Evolutionary conservation across 2,888 invertebrate genomes (phyloP).

Genomic region (Acanthopleura granulata): DNA sequence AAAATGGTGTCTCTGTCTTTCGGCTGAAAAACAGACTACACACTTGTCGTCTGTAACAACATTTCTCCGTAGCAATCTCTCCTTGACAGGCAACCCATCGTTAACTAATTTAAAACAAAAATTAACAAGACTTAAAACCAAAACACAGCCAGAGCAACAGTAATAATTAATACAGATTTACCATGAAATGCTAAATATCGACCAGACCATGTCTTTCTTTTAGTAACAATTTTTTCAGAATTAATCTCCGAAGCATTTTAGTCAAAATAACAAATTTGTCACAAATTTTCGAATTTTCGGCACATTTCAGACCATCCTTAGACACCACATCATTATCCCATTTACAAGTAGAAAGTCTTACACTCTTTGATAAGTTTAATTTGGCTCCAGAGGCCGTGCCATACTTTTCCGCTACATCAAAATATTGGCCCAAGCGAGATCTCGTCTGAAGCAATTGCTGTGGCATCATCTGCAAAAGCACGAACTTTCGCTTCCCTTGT

Average conservation of each 20-base stretch:
- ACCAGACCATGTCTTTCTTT: not conserved
- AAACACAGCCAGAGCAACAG: not conserved
- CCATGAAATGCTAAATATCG: not conserved
- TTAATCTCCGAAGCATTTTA: not conserved
- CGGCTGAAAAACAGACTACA: not conserved
- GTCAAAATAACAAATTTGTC: not conserved
- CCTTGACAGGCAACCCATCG: not conserved
- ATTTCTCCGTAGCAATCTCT: not conserved
- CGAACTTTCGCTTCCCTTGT: conserved; percentile 16
- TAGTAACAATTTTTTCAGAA: not conserved
- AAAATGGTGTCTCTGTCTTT: not conserved
- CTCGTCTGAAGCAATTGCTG: conserved; percentile 19
- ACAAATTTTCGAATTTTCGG: not conserved
- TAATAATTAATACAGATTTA: not conserved
- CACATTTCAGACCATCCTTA: not conserved
- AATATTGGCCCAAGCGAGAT: not conserved
- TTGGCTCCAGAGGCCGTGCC: not conserved
- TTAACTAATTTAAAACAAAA: not conserved
- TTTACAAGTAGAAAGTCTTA: conserved; percentile 1
- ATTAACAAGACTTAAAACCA: not conserved
- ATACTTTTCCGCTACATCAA: conserved; percentile 17
- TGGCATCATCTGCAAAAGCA: conserved; percentile 26
- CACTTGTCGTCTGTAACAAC: not conserved
- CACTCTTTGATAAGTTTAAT: conserved; percentile 28
- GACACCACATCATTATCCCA: not conserved